Base-by-base conservation (phyloP, 1,140 invertebrate species). In the Drosophila ficusphila region DNA sequence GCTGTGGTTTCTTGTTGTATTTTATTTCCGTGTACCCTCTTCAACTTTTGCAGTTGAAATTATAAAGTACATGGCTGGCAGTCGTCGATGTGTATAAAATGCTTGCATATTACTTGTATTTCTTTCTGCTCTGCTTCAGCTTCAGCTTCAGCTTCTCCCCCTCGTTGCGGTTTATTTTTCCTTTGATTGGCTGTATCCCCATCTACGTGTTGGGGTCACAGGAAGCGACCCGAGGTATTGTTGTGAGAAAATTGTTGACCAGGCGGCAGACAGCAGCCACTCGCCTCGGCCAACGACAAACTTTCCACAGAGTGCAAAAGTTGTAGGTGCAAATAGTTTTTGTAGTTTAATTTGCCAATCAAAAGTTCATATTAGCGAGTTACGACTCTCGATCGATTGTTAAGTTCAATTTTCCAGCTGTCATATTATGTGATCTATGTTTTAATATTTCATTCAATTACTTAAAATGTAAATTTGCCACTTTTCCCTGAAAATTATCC, bases 101-200 rank as follows among this genome's bases (percentile, higher is more conserved):
- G 67, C 76, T 76, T 83, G 82, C 73, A 88, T 86, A 86, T 88
- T 79, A 79, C 47, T 77, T 61, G 58, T 64, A 56, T 56, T 74
- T 74, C 42, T 77, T 51, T 58, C 18, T 46, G 48, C 29, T 61
- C 42, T 42, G 44, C 46, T 54, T 33, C 49, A 27, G 9, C 51
- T 57, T 36, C 34, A 29, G n/a, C 25, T 42, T 31, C 44, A 16
- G 7, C 9, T 49, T 19, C 25, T 29, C 11, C 34, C 27, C 58
- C 42, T 12, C 33, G 29, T 46, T 85, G 75, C 51, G 74, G 78
- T 70, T 82, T 46, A 23, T 61, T 72, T 77, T 76, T 61, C 54
- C 51, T 52, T 76, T 86, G 82, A 86, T 81, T 86, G 81, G 81
- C 53, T 58, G 54, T 60, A 31, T 62, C 12, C 31, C 49, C 38